Base-by-base conservation (phyloP, 2,888 invertebrate genomes). In the Yponomeuta malinellus region DNA sequence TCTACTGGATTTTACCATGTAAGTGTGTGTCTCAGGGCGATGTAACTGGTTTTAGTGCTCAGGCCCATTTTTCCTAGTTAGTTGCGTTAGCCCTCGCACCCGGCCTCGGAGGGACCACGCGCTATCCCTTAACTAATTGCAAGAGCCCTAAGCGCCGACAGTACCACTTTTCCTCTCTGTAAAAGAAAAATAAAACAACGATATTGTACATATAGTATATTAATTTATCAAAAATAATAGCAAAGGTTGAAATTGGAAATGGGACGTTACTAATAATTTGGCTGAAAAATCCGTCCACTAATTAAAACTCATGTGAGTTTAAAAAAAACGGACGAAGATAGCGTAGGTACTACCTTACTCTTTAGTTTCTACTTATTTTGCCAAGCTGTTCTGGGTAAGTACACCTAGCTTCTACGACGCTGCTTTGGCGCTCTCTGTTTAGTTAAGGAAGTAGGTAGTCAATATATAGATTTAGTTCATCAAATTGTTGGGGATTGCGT, bases 101-200 rank as follows among this genome's bases (percentile, higher is more conserved):
- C 48, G 48, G 48, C 68, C 48, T 43, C 48, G 37, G 48, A 68
- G 48, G 68, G 43, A 48, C 48, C 68, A 15, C 37, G 37, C 48
- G 37, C 68, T 31, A 48, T 52, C 68, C 48, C 52, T 68, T 68
- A 68, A 68, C 68, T 68, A 68, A 68, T 68, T 68, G 68, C 68
- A 52, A 68, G 48, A 33, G 68, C 68, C 31, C 68, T 68, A 48
- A 52, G 68, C 33, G 6, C 33, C 29, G 65, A 23, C 23, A 65
- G 33, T 23, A 65, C 65, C 23, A 33, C 33, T 65, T 65, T 65
- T 65, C 8, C 33, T 29, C 31, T 65, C 2, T 10, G 65, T 10
- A 31, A 9, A 29, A 31, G 65, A 65, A 65, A 68, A 68, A 48
- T 68, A 48, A 68, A 68, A 68, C 23, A 3, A 8, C 8, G 43